Base-by-base conservation (phyloP, 2,113 vertebrate genomes). In the Pyxicephalus adspersus region DNA sequence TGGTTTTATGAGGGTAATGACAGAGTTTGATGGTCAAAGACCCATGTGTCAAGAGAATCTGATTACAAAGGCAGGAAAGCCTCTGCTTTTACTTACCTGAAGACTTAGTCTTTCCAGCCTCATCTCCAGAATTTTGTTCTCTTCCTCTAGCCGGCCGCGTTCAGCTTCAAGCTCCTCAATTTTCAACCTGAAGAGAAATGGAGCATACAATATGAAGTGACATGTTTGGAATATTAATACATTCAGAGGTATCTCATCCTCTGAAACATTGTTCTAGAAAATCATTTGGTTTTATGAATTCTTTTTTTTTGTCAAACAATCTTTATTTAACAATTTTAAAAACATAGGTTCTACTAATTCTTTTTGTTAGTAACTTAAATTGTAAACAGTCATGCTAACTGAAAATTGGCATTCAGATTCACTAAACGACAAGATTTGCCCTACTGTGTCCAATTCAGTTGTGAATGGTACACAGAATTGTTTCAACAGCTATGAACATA, bases 121-220 rank as follows among this genome's bases (percentile, higher is more conserved):
- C 87, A 93, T 92, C 84, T 97, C 94, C 85, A 99, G 89, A 15
- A 81, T 70, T 80, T 86, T 93, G 73, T 98, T 99, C 83, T 94
- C 91, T 72, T 95, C 93, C 84, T 96, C 94, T 83, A 99, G 85
- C 11, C 84, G 91, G 38, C 94, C 90, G 26, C 95, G 93, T 71
- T 96, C 96, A 0, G 86, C 76, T 77, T 98, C 97, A 77, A 99
- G 87, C 85, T 98, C 96, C 87, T 99, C 98, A 18, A 99, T 90
- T 90, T 99, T 98, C 86, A 94, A 66, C 87, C 98, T 99, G 89
- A 25, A 58, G 58, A 67, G 45, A 83, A 75, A 70, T 79, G 74
- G 23, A 68, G 23, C 34, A 58, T 22, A 61, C 22, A 34, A 50
- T 70, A 29, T 61, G 34, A 70, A 70, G 19, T 26, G 52, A 80